Evolutionary conservation across 2,888 invertebrate genomes (phyloP), one percentile per base, ranked within the genome.

Genomic region (Mesorhabditis spiculigera): DNA sequence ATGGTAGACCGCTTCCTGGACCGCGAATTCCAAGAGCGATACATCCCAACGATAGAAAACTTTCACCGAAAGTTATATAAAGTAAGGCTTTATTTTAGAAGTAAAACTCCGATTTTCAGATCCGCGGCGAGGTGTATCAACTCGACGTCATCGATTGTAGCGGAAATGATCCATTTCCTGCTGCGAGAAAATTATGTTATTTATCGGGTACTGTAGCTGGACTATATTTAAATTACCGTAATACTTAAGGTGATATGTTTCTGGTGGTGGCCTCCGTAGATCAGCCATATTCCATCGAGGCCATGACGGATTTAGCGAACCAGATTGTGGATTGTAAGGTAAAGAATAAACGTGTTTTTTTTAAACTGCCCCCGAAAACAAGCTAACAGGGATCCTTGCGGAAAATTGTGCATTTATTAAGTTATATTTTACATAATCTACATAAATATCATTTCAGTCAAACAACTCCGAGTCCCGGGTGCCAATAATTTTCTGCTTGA

Each of bases 21-120:
- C 81, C 92, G 91, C 80, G 92, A 92, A 86, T 93, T 92, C 84
- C 92, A 93, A 78, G 93, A 93, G 83, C 91, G 91, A 43, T 94
- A 93, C 87, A 92, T 93, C n/a, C 93, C 93, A 50, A 93, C 93
- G 73, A 93, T 94, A 82, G 93, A 93, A 87, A 93, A 94, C 87
- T 93, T 93, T 87, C 93, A 93, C 87, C 73, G 79, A 43, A 78
- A 78, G 63, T 45, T 93, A 85, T 93, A 93, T 89, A 90, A 93
- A n/a, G 16, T 28, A 67, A 28, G 8, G 10, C 28, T 41, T 3
- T 3, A 42, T 5, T 41, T 16, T 8, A 1, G 28, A 28, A 28
- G 8, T 87, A 93, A 94, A 87, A 70, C 76, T 42, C 76, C 72
- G 58, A 28, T 93, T 85, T 93, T 88, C 90, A 93, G 86, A 93